phyloP scores from a whole-genome alignment of 1,140 invertebrate species.

The Drosophila suzukii region DNA sequence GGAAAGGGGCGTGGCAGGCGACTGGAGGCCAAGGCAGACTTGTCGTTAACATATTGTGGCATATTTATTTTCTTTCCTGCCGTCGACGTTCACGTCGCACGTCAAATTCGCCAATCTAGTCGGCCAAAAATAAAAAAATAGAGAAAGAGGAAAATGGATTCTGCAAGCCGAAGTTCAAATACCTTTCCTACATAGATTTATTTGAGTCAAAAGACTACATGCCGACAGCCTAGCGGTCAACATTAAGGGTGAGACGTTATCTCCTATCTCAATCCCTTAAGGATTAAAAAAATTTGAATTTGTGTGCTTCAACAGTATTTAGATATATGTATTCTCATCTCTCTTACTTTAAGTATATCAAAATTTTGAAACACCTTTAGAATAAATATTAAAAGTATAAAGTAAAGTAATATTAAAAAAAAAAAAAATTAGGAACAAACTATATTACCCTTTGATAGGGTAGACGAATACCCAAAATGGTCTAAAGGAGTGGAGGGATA shows the following conservation, averaged over 20 bases:
- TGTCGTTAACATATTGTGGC: slow-evolving; percentile 83
- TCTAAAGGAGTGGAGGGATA: slow-evolving; percentile 26
- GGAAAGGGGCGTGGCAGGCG: slow-evolving; percentile 1
- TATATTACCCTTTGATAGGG: background rate
- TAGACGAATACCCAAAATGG: slow-evolving; percentile 2
- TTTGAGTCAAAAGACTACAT: no score
- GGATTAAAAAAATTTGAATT: no score
- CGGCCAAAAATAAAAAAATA: slow-evolving; percentile 9
- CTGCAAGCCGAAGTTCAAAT: background rate
- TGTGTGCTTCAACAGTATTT: no score
- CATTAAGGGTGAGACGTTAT: no score
- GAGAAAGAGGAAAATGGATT: background rate
- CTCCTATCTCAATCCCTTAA: no score
- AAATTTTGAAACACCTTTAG: no score
- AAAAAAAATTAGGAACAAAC: background rate
- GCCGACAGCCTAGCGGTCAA: no score
- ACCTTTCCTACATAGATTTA: background rate
- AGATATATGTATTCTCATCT: no score
- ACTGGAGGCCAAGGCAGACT: slow-evolving; percentile 44
- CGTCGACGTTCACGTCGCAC: slow-evolving; percentile 75
- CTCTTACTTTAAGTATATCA: no score
- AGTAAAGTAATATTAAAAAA: no score
- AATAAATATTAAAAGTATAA: no score
- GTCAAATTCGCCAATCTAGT: slow-evolving; percentile 67
- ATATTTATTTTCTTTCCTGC: slow-evolving; percentile 81